phyloP scores from a whole-genome alignment of 2,888 invertebrate species.

The Pardosa pseudoannulata region DNA sequence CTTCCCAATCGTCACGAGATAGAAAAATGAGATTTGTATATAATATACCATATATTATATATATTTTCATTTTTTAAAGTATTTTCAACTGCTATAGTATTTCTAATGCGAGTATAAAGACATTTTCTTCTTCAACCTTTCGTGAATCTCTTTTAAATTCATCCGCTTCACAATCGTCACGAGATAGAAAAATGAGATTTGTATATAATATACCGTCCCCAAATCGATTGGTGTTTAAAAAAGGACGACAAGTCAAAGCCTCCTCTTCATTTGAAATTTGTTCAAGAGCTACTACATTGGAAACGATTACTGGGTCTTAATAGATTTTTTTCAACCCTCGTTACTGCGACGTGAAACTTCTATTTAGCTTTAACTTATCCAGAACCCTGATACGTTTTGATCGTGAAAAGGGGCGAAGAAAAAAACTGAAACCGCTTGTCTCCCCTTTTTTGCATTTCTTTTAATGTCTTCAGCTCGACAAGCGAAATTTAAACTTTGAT shows the following conservation, averaged over 20 bases:
- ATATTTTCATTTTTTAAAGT: no score
- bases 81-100: no score
- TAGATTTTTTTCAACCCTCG: neutral
- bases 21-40: neutral
- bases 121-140: no score
- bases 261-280: neutral
- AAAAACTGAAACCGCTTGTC: neutral
- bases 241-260: neutral
- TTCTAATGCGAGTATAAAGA: no score
- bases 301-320: conserved; percentile 2
- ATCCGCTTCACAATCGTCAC: no score
- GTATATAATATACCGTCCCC: neutral
- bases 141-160: no score
- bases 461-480: neutral
- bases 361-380: neutral
- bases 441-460: neutral
- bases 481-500: conserved; percentile 20
- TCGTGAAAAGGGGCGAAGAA: neutral
- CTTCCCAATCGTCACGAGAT: no score
- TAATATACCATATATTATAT: neutral
- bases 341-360: neutral
- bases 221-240: neutral
- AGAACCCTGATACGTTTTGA: neutral
- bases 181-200: neutral
- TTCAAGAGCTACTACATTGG: conserved; percentile 5